Conservation (phyloP, 2,113 vertebrate species). For the Chlamydotis undulata region DNA sequence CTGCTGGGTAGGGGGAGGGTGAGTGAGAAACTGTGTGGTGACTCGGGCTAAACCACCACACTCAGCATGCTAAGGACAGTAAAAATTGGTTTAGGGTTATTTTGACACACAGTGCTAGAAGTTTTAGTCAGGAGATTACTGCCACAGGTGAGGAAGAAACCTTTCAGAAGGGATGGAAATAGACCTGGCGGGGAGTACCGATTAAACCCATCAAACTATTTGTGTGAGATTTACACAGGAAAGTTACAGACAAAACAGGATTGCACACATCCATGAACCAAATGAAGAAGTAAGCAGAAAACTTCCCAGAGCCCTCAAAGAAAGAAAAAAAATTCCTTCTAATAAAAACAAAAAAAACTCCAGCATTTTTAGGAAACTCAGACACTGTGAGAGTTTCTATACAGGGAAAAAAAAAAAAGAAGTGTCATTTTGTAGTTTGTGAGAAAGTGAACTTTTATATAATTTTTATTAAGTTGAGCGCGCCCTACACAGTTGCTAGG, state of each 20-base stretch:
- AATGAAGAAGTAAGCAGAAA: neutral
- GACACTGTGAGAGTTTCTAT: neutral
- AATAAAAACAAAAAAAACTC: neutral
- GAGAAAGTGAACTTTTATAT: neutral
- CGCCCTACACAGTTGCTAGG: neutral
- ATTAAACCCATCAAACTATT: neutral
- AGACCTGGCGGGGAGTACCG: neutral
- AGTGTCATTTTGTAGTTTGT: neutral
- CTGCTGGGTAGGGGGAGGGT: too few relatives aligned
- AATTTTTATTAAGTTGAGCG: neutral
- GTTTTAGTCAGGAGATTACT: neutral
- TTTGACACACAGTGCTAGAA: fast-evolving
- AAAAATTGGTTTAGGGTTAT: neutral
- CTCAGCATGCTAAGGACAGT: neutral
- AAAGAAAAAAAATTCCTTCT: neutral
- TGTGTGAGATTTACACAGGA: neutral
- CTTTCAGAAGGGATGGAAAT: neutral
- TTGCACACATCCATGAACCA: neutral
- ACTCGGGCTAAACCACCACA: too few relatives aligned
- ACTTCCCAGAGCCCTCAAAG: neutral
- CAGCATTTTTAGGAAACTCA: neutral
- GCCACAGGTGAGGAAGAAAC: neutral
- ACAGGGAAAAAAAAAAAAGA: neutral
- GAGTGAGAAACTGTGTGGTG: too few relatives aligned
- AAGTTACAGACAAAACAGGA: neutral